Evolutionary conservation across 2,113 vertebrate species (phyloP), one percentile per base, ranked within the genome.

Genomic region (Turdus rufiventris): DNA sequence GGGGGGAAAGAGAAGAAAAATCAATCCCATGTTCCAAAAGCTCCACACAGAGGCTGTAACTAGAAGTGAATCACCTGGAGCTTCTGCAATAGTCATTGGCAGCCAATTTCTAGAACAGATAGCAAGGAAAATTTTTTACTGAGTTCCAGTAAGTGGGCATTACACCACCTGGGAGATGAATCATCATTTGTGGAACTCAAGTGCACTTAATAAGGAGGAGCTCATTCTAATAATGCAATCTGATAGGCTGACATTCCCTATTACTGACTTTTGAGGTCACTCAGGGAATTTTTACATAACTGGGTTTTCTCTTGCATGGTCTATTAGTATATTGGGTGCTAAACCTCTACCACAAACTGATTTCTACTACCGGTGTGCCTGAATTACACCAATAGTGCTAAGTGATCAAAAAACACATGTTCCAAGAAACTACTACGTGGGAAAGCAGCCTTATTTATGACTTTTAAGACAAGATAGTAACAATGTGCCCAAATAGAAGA

Each of bases 1-100:
- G 9, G 38, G 66, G n/a, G 28, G 25, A 76, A 78, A 66, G 45
- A n/a, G 40, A 33, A 70, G 16, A 58, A 78, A 95, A 75, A 82
- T 62, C 42, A 71, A 10, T 95, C 48, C 28, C 45, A 42, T 33
- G 74, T 90, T 96, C 85, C 85, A 94, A 95, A 96, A 95, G 96
- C 93, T 95, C 93, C 91, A 95, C 93, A 91, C 87, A 95, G 94
- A 97, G 88, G 94, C 82, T 70, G 38, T 34, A 92, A 67, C 33
- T 81, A 95, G 91, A 92, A 95, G 40, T 91, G 63, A 92, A 73
- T 74, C 71, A 79, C 51, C 21, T 57, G 71, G 67, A 89, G 72
- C 15, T 70, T 42, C 70, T 73, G 54, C 34, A 85, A 26, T 3
- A 73, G 26, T 29, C 25, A 73, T 34, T 45, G 71, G 50, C 47